Evolutionary conservation across 1,140 invertebrate genomes (phyloP), one percentile per base, ranked within the genome.

Genomic region (Aphelenchoides avenae): DNA sequence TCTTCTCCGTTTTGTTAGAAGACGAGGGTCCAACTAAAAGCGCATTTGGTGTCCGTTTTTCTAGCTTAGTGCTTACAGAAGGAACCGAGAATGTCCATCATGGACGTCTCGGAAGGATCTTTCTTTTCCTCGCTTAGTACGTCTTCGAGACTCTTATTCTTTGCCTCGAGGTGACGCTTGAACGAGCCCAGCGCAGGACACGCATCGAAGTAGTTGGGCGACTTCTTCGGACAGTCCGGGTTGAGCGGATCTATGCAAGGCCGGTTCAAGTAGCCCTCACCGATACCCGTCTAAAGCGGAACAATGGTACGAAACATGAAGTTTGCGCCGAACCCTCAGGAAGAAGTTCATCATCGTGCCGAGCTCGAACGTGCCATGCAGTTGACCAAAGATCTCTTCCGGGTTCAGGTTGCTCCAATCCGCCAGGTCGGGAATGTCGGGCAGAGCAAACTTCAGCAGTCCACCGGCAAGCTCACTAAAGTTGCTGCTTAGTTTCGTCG

Each of bases 221-320:
- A 87, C 1, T 88, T 87, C 30, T 81, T 78, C 9, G 93, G 93
- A 79, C 93, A 98, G 46, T 87, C 84, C 0, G 85, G 83, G 79
- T 96, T 89, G 63, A 77, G 77, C 1, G 92, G 91, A 80, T 96
- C 85, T 26, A 98, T 81, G 75, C 93, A 98, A 1, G 91, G 91
- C 78, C 93, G 94, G 75, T 89, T 86, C 82, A 91, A 89, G 81
- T 96, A 98, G 15, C 86, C 93, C 54, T 87, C 86, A 37, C 86
- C 86, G 61, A 97, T 91, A 40, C 91, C 92, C 47, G 90, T 88
- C 82, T n/a, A n/a, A n/a, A n/a, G n/a, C n/a, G n/a, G n/a, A 52
- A 5, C n/a, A 15, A 9, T 37, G n/a, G 47, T 30, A 18, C 4
- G 57, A 6, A 51, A 37, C 26, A 9, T 53, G 52, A 55, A 55